phyloP scores from a whole-genome alignment of 2,888 invertebrate species.

The Stenodema calcarata region DNA sequence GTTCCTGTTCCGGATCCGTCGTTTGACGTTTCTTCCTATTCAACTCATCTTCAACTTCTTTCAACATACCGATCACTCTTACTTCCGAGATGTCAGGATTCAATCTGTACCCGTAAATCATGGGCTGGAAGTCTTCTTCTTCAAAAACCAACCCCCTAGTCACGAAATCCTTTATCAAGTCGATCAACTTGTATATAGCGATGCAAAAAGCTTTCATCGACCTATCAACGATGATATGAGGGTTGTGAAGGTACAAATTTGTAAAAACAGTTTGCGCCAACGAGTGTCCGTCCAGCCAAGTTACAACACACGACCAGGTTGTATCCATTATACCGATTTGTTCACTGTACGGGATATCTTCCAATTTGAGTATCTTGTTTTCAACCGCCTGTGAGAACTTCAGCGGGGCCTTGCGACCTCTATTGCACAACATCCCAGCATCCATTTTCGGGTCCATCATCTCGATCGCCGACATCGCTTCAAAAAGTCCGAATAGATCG shows the following conservation, averaged over 20 bases:
- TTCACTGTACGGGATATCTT: conserved; percentile 77
- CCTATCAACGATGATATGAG: conserved; percentile 81
- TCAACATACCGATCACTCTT: conserved; percentile 79
- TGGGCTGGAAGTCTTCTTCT: conserved; percentile 96
- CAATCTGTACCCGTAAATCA: conserved; percentile 87
- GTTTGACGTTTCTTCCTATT: conserved; percentile 71
- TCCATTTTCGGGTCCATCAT: conserved; percentile 99
- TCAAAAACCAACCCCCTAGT: conserved; percentile 87
- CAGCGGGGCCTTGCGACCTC: conserved; percentile 81
- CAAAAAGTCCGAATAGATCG: conserved; percentile 89
- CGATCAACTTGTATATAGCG: conserved; percentile 86
- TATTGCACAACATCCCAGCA: conserved; percentile 95
- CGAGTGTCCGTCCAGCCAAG: conserved; percentile 97
- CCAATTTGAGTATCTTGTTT: conserved; percentile 79
- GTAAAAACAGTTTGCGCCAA: conserved; percentile 97
- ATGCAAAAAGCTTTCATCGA: conserved; percentile 85
- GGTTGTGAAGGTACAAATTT: conserved; percentile 92
- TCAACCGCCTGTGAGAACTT: conserved; percentile 87
- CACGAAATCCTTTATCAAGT: conserved; percentile 86
- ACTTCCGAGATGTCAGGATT: conserved; percentile 82
- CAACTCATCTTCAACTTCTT: conserved; percentile 90
- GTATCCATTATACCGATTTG: conserved; percentile 93
- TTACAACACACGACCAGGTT: conserved; percentile 90
- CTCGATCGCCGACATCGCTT: conserved; percentile 99
- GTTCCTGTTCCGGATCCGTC: conserved; percentile 59